Evolutionary conservation across 2,888 invertebrate species (phyloP).

Genomic region (Ariolimax columbianus): DNA sequence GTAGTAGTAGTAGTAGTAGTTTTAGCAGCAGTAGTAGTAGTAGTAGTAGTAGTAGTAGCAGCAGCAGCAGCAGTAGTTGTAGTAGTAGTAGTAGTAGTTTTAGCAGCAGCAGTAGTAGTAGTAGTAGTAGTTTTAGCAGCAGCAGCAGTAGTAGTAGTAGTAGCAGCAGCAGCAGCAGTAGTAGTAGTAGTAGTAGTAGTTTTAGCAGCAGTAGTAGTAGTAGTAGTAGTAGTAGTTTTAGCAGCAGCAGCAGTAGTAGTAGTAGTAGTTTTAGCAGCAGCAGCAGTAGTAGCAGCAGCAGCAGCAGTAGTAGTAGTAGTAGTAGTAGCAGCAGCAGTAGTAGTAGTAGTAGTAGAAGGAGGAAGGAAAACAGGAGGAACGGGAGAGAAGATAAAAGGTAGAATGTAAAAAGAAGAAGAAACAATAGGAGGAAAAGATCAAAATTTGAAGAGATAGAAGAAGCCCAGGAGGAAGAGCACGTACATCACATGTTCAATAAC

Average conservation of each 20-base stretch:
- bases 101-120: slow-evolving; percentile 7
- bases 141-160: not conserved
- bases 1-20: slow-evolving; percentile 26
- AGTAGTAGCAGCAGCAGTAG: slow-evolving; percentile 3
- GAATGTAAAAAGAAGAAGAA: too few species aligned
- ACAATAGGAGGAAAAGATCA: too few species aligned
- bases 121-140: slow-evolving; percentile 6
- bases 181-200: not conserved
- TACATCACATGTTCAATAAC: too few species aligned
- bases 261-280: not conserved
- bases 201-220: slow-evolving; percentile 5
- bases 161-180: not conserved
- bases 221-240: not conserved
- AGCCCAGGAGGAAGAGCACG: too few species aligned
- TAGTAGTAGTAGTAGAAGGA: not conserved
- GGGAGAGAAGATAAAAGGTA: too few species aligned
- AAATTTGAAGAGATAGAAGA: too few species aligned
- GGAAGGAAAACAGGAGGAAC: too few species aligned
- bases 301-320: slow-evolving; percentile 7
- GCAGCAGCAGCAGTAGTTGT: slow-evolving; percentile 10
- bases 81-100: slow-evolving; percentile 4
- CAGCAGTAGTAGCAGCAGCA: not conserved
- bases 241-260: not conserved
- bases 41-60: slow-evolving; percentile 15
- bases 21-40: not conserved